Percentiles rank a stretch among this genome's conserved stretches.
These are phyloP conservation scores for Drosophila eohydei DNA, from an alignment of 2,888 invertebrate genomes.

Conservation along the genomic window DNA sequence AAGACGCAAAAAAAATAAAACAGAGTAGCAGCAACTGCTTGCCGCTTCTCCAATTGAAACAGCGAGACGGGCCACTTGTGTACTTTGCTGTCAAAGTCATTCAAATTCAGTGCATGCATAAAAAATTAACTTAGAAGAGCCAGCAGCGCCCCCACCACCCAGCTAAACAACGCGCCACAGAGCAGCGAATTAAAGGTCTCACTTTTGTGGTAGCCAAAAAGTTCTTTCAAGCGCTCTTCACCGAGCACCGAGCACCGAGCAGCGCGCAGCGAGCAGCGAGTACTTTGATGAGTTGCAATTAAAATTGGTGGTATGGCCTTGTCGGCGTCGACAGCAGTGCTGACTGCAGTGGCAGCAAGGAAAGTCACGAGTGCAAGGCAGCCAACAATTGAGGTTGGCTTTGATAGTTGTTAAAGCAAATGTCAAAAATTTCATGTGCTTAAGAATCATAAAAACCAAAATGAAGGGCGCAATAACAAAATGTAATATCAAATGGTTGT, in stretches of 20 bases:
- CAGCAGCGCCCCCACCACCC: conserved; percentile 12
- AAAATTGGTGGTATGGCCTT: conserved; percentile 53
- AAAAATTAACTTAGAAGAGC: conserved; percentile 65
- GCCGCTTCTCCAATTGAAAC: conserved; percentile 23
- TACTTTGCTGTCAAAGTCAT: conserved; percentile 69
- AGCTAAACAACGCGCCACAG: conserved; percentile 43
- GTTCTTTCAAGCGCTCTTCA: conserved; percentile 43
- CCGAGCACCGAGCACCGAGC: conserved; percentile 9
- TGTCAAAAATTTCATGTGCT: conserved; percentile 9
- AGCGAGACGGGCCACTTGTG: conserved; percentile 51
- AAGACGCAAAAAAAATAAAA: conserved; percentile 18
- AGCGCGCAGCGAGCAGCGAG: neutral
- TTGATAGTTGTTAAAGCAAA: conserved; percentile 25
- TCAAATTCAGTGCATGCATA: conserved; percentile 75
- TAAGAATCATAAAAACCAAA: neutral
- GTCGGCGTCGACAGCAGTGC: conserved; percentile 1
- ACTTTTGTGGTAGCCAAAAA: conserved; percentile 58
- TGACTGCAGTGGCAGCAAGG: neutral
- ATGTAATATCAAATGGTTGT: neutral
- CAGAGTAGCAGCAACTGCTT: conserved; percentile 6
- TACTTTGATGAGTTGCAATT: conserved; percentile 61
- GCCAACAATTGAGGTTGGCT: conserved; percentile 32
- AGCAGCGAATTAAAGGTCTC: conserved; percentile 57
- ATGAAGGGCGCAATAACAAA: neutral
- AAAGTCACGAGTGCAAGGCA: neutral